Base-by-base conservation (phyloP, 2,113 vertebrate genomes). In the Willisornis vidua region DNA sequence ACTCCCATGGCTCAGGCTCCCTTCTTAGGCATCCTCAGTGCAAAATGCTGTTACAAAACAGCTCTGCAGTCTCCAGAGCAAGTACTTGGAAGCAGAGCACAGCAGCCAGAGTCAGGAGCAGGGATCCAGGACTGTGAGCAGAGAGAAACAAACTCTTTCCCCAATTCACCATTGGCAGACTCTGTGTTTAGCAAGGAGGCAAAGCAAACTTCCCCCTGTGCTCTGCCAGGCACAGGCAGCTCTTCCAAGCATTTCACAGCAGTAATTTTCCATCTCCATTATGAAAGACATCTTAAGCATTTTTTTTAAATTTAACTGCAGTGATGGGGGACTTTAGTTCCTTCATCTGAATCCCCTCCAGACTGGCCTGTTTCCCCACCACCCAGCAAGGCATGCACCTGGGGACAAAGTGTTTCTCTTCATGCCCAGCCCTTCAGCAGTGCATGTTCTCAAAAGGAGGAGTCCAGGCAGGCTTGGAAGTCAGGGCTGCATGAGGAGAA, bases 21-120 rank as follows among this genome's bases (percentile, higher is more conserved):
- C 85, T 54, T 83, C 85, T 67, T 72, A 93, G 87, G 63, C 39
- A 19, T 45, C 85, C 83, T 85, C 52, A 88, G 95, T 45, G 63
- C 93, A 94, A 93, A 93, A 90, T 4, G 19, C 85, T 89, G 83
- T 81, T 92, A 92, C 55, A 89, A 87, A 94, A 90, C 93, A 96
- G 89, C 75, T 94, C 58, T 35, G 22, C 87, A 91, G n/a, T 46
- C 87, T 96, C 90, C 68, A 80, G 35, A 91, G 75, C 90, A 84
- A 80, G 75, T 6, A 25, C 91, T 90, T 93, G 91, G 80, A 89
- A 95, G 65, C 58, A 71, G 67, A 72, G 66, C 9, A 1, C 75
- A 62, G 79, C 45, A 31, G 19, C 35, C 75, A 28, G 51, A 91
- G 90, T 41, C 78, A 39, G 0, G 2, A 96, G 89, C 0, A 0